These are phyloP conservation scores for Crioceris asparagi DNA, from an alignment of 2,888 invertebrate genomes.

Conservation along the genomic window DNA sequence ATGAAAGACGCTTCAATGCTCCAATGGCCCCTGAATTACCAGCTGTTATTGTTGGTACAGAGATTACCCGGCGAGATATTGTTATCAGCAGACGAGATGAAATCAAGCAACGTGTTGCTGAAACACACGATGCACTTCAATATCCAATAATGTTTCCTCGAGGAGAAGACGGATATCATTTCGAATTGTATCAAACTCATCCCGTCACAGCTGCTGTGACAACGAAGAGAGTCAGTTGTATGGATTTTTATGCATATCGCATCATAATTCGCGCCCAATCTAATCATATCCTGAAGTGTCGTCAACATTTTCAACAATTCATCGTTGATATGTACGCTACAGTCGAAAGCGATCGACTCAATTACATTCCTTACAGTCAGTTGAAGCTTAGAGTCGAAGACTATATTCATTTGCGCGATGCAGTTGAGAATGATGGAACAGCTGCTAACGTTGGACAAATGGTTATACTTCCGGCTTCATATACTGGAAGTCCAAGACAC, in stretches of 20 bases:
- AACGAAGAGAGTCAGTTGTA: constrained; percentile 4
- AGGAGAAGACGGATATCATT: constrained; percentile 15
- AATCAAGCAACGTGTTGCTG: constrained; percentile 12
- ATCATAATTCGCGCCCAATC: constrained; percentile 23
- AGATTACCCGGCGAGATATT: constrained; percentile 3
- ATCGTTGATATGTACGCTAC: constrained; percentile 12
- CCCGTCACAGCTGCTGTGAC: constrained; percentile 11
- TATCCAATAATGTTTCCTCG: constrained; percentile 26
- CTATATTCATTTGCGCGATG: constrained; percentile 32
- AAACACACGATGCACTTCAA: constrained; percentile 31
- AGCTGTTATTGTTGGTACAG: constrained; percentile 9
- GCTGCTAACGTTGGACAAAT: background rate
- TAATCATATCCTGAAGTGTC: constrained; percentile 2
- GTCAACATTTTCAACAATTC: background rate
- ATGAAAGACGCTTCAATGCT: constrained; percentile 29
- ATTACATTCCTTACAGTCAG: constrained; percentile 28
- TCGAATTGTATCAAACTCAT: background rate
- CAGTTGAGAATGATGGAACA: constrained; percentile 14
- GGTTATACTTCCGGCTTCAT: constrained; percentile 4
- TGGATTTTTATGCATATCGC: constrained; percentile 15
- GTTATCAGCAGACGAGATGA: constrained; percentile 1
- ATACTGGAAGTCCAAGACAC: constrained; percentile 2
- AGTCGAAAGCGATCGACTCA: constrained; percentile 31
- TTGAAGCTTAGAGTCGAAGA: constrained; percentile 26
- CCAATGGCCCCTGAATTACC: constrained; percentile 32